phyloP scores from a whole-genome alignment of 2,888 invertebrate species.

The Abrostola tripartita region DNA sequence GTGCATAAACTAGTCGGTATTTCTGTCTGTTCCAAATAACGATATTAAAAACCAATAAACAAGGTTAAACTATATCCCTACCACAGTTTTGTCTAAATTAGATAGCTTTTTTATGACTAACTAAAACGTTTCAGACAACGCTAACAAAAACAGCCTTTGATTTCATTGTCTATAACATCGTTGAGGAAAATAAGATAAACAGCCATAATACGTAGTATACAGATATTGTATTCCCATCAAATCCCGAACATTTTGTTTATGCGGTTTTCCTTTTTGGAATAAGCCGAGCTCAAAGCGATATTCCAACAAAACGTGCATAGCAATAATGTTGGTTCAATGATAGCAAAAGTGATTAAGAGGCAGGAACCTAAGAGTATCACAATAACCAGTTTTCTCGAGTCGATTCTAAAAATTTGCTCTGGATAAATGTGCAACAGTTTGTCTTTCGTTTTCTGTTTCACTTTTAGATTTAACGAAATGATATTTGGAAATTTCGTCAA shows the following conservation, averaged over 20 bases:
- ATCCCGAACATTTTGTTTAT: conserved; percentile 32
- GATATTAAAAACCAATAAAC: conserved; percentile 16
- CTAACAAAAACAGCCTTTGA: conserved; percentile 14
- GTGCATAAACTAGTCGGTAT: conserved; percentile 26
- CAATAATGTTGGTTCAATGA: conserved; percentile 36
- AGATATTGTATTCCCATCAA: conserved; percentile 39
- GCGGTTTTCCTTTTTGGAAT: conserved; percentile 39
- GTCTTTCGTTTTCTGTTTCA: conserved; percentile 29
- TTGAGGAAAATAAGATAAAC: conserved; percentile 28
- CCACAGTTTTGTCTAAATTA: conserved; percentile 12
- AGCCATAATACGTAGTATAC: conserved; percentile 28
- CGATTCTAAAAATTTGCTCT: conserved; percentile 12
- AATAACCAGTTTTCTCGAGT: conserved; percentile 28
- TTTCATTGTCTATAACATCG: conserved; percentile 10
- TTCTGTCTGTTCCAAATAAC: conserved; percentile 17
- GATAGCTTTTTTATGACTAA: conserved; percentile 7
- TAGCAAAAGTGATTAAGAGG: conserved; percentile 34
- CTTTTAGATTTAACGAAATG: conserved; percentile 6
- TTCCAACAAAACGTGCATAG: conserved; percentile 20
- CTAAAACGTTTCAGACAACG: conserved; percentile 1
- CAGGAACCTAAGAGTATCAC: conserved; percentile 20
- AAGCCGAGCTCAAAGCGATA: conserved; percentile 16
- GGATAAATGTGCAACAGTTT: conserved; percentile 24
- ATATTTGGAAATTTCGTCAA: conserved; percentile 16
- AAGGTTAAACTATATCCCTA: conserved; percentile 3